Percentiles rank a stretch among this genome's conserved stretches.
Conservation (phyloP, 1,140 invertebrate genomes). For the Trypoxylus dichotomus region DNA sequence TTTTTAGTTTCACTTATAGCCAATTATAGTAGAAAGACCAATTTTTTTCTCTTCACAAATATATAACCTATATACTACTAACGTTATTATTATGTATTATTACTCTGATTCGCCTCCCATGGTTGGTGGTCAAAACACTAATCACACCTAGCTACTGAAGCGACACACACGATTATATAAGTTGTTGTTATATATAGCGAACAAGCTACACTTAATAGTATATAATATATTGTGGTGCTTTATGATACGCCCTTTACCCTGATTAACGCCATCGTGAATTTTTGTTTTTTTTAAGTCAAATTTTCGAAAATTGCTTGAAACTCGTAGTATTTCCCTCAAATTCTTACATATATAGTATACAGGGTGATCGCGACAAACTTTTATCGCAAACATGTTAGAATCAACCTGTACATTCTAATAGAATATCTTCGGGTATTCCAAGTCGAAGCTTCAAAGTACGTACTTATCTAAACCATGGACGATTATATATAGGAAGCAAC, state of each 20-base stretch:
- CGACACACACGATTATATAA: conserved; percentile 41
- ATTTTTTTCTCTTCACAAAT: conserved; percentile 7
- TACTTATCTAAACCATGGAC: too few relatives aligned
- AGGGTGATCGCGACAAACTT: too few relatives aligned
- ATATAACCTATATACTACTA: conserved; percentile 28
- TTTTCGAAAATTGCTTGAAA: neutral
- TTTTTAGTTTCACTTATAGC: conserved; percentile 11
- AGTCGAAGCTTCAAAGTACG: too few relatives aligned
- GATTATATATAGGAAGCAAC: neutral
- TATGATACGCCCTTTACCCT: conserved; percentile 52
- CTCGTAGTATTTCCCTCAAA: conserved; percentile 25
- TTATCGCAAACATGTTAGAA: too few relatives aligned
- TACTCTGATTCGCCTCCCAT: conserved; percentile 37
- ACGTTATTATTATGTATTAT: neutral
- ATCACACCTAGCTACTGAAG: conserved; percentile 34
- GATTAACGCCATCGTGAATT: conserved; percentile 48
- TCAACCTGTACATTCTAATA: too few relatives aligned
- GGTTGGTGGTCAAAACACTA: conserved; percentile 42
- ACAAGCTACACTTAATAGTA: conserved; percentile 46
- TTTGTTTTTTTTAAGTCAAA: neutral
- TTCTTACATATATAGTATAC: too few relatives aligned
- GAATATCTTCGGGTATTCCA: too few relatives aligned
- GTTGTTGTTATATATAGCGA: conserved; percentile 43
- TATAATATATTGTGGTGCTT: conserved; percentile 47
- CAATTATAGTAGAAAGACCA: conserved; percentile 12